Evolutionary conservation across 2,888 invertebrate species (phyloP), one percentile per base, ranked within the genome.

Genomic region (Heliconius ethilla): DNA sequence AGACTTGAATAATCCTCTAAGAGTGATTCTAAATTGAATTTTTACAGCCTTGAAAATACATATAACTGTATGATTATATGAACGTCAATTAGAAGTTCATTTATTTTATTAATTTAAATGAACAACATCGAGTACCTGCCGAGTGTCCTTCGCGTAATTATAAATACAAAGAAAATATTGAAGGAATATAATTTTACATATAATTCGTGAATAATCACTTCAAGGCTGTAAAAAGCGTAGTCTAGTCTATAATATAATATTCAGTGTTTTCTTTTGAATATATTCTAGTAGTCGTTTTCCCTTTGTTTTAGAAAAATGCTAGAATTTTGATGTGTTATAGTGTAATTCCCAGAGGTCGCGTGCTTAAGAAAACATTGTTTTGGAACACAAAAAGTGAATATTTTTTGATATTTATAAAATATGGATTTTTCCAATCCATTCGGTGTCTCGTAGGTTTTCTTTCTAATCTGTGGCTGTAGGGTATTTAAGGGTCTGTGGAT

Each of bases 401-500:
- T 93, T 93, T 92, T 92, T 92, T 91, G 92, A 93, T 89, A 90
- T 87, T 85, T 93, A 89, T 93, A 92, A 91, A 87, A 74, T 85
- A 82, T 86, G 86, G 86, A 84, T 85, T 79, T 84, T 82, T 83
- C 81, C 84, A 83, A 85, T 89, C 90, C 89, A 88, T 87, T 80
- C 73, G 84, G 78, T 87, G 83, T 86, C 85, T 85, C 84, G 87
- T 83, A 85, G 83, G 86, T 83, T 85, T 86, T 85, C 83, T 79
- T 83, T 85, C 77, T 40, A 77, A 81, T 81, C 78, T 81, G 81
- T 81, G 81, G 78, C 77, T 80, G 79, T 82, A 80, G 80, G 77
- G 70, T 59, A 67, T 76, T 81, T 75, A 73, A 79, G 78, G 77
- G 72, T 78, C 81, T 77, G 74, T 75, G 73, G 78, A 63, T 74